Percentiles rank a stretch among this genome's conserved stretches.
Conservation (phyloP, 1,140 invertebrate species). For the Cotesia vestalis region DNA sequence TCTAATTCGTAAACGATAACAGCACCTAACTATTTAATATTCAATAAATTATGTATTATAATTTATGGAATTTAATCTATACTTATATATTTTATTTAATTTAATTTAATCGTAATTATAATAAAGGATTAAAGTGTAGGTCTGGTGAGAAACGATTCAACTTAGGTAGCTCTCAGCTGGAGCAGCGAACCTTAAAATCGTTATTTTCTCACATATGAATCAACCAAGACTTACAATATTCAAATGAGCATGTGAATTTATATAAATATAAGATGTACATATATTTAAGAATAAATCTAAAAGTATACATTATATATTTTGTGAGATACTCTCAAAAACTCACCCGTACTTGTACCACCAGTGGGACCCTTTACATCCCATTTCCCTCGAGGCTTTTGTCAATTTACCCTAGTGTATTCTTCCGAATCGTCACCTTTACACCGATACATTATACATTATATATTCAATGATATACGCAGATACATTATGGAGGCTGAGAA, state of each 20-base stretch:
- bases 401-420: conserved; percentile 32
- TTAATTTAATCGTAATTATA: not conserved
- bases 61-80: too few relatives aligned
- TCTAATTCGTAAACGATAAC: too few relatives aligned
- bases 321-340: not conserved
- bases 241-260: conserved; percentile 6
- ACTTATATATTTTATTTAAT: not conserved
- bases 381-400: conserved; percentile 31
- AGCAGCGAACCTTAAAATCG: conserved; percentile 66
- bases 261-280: not conserved
- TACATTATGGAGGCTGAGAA: conserved; percentile 12
- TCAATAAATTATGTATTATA: too few relatives aligned
- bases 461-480: conserved; percentile 18
- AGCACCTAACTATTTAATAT: too few relatives aligned
- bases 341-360: not conserved
- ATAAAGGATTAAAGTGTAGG: not conserved
- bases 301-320: conserved; percentile 8
- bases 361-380: conserved; percentile 22
- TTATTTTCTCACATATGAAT: conserved; percentile 64
- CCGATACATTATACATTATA: conserved; percentile 6
- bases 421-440: conserved; percentile 36
- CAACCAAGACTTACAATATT: too few relatives aligned
- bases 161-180: conserved; percentile 60
- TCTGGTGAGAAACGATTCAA: not conserved
- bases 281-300: not conserved